A percentile compares a stretch with the other conserved stretches of the same genome.
Conservation (phyloP, 2,888 invertebrate genomes). For the Dynastes hyllus region DNA sequence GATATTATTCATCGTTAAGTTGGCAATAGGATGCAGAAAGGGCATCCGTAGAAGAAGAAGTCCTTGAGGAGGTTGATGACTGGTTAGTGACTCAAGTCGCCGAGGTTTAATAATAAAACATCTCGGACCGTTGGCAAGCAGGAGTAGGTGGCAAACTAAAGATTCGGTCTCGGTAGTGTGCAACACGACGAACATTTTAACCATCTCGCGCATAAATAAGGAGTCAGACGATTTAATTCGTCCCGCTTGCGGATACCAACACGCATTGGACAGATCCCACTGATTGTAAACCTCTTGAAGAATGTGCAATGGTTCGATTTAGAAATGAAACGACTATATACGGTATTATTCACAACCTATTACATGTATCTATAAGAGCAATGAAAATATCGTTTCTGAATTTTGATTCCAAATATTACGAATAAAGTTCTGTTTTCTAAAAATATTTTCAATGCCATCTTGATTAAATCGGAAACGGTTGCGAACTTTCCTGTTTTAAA, state of each 20-base stretch:
- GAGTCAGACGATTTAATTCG: slow-evolving; percentile 17
- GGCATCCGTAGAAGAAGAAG: slow-evolving; percentile 54
- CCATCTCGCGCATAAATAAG: slow-evolving; percentile 28
- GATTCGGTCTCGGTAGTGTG: slow-evolving; percentile 23
- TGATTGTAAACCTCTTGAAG: no score
- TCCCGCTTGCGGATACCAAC: slow-evolving; percentile 8
- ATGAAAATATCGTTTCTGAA: no score
- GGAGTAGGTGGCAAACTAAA: slow-evolving; percentile 37
- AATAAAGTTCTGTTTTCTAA: no score
- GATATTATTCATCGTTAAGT: slow-evolving; percentile 49
- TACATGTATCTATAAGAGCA: no score
- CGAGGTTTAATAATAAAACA: slow-evolving; percentile 50
- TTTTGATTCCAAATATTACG: no score
- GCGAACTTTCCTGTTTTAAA: no score
- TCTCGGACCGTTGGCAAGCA: slow-evolving; percentile 22
- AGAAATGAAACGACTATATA: no score
- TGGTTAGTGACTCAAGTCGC: slow-evolving; percentile 60
- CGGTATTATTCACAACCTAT: no score
- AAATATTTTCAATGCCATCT: no score
- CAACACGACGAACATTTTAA: slow-evolving; percentile 30
- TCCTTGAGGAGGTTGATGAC: slow-evolving; percentile 68
- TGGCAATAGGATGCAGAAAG: slow-evolving; percentile 46
- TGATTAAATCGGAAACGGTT: no score
- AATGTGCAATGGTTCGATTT: no score
- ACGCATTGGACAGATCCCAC: no score